Conservation (phyloP, 2,797 vertebrate species). For the Arrhamphus sclerolepis region DNA sequence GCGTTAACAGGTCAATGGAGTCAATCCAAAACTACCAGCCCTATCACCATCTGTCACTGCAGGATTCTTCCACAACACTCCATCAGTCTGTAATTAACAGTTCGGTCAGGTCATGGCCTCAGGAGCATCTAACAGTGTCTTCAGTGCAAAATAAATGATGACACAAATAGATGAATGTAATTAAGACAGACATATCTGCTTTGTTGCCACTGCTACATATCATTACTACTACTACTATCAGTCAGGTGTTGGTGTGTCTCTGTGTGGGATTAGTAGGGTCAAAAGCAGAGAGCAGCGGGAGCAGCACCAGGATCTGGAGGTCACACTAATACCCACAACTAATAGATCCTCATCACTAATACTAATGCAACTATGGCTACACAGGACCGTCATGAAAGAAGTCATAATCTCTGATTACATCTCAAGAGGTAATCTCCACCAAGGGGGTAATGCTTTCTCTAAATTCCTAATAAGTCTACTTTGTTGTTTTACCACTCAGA, state of each 20-base stretch:
- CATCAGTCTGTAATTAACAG: conserved; percentile 28
- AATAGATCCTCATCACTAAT: conserved; percentile 39
- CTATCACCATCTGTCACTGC: conserved; percentile 65
- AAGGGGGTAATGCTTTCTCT: too few species aligned
- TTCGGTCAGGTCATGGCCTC: conserved; percentile 29
- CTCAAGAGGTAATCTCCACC: conserved; percentile 16
- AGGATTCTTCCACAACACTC: conserved; percentile 35
- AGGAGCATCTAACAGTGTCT: conserved; percentile 24
- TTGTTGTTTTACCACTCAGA: neutral
- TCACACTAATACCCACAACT: conserved; percentile 52
- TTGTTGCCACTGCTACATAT: neutral
- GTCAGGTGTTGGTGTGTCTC: conserved; percentile 19
- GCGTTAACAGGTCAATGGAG: conserved; percentile 43
- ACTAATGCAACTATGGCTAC: conserved; percentile 38
- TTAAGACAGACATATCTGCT: neutral
- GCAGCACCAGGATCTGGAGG: conserved; percentile 53
- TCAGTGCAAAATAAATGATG: neutral
- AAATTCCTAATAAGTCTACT: too few species aligned
- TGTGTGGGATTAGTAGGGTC: conserved; percentile 56
- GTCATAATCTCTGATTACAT: conserved; percentile 20
- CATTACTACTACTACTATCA: neutral
- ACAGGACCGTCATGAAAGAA: conserved; percentile 13
- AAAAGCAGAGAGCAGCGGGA: conserved; percentile 65
- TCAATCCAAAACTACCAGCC: conserved; percentile 47
- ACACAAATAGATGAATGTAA: neutral